Conservation (phyloP, 2,113 vertebrate genomes). For the Melospiza melodia region DNA sequence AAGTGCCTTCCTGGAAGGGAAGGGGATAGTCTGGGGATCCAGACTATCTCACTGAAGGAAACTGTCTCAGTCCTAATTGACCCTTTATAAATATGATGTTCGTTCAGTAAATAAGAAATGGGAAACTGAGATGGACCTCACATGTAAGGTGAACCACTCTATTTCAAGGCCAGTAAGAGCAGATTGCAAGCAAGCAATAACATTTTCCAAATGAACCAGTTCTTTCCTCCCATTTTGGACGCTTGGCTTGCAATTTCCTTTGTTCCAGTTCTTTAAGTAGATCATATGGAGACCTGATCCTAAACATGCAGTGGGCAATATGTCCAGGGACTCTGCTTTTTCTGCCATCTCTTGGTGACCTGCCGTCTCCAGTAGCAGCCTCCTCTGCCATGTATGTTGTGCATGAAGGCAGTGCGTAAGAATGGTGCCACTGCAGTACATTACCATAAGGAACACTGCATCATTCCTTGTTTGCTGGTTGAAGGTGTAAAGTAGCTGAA, state of each 20-base stretch:
- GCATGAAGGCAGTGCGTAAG: neutral
- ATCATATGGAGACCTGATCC: neutral
- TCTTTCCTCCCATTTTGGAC: neutral
- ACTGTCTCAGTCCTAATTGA: constrained; percentile 88
- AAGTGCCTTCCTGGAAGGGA: constrained; percentile 79
- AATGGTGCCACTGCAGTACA: neutral
- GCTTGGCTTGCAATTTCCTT: neutral
- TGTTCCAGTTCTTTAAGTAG: neutral
- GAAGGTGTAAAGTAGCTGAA: neutral
- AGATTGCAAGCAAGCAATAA: neutral
- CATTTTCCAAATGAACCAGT: neutral
- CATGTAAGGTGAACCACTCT: constrained; percentile 54
- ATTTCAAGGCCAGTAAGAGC: neutral
- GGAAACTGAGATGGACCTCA: constrained; percentile 62
- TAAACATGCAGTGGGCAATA: neutral
- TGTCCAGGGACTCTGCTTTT: neutral
- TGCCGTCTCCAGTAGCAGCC: neutral
- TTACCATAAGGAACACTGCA: neutral
- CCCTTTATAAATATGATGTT: constrained; percentile 84
- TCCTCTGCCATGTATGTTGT: neutral
- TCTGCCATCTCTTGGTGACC: neutral
- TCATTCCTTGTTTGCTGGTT: neutral
- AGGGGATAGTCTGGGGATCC: constrained; percentile 71
- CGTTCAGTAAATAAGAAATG: constrained; percentile 80
- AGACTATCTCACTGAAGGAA: constrained; percentile 87